Evolutionary conservation across 2,113 vertebrate genomes (phyloP).

Genomic region (human (Homo sapiens)): DNA sequence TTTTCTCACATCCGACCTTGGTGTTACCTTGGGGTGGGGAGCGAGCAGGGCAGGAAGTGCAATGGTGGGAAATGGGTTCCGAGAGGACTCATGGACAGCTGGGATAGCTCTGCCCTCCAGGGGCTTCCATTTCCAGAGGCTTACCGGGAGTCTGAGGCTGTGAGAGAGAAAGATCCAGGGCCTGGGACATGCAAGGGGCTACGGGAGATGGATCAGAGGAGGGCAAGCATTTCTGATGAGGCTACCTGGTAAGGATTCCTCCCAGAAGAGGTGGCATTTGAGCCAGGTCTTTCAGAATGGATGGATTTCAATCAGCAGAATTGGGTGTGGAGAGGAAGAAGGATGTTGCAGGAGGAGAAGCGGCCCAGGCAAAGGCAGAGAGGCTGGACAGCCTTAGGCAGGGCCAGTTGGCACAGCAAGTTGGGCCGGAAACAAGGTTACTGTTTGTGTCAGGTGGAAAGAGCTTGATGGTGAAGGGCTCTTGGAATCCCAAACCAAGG

Average conservation of each 20-base stretch:
- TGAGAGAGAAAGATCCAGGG: neutral
- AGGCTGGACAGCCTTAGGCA: neutral
- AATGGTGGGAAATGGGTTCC: neutral
- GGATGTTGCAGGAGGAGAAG: neutral
- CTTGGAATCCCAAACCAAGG: neutral
- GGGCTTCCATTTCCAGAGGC: neutral
- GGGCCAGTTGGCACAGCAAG: neutral
- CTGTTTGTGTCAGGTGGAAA: neutral
- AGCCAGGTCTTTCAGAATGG: neutral
- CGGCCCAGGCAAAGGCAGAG: neutral
- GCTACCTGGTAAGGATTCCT: neutral
- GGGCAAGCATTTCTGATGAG: neutral
- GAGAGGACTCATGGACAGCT: fast-evolving
- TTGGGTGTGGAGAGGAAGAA: neutral
- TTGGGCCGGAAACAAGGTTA: neutral
- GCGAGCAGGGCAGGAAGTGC: neutral
- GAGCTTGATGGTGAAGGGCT: neutral
- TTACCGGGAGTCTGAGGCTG: neutral
- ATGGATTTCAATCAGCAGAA: neutral
- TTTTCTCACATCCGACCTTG: slow-evolving; percentile 9
- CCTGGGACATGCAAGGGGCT: neutral
- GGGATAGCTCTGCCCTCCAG: neutral
- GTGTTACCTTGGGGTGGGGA: neutral
- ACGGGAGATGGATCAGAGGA: neutral
- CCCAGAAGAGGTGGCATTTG: neutral